These are phyloP conservation scores for Stegophylla sp. DNA, from an alignment of 2,888 invertebrate species.

Conservation along the genomic window DNA sequence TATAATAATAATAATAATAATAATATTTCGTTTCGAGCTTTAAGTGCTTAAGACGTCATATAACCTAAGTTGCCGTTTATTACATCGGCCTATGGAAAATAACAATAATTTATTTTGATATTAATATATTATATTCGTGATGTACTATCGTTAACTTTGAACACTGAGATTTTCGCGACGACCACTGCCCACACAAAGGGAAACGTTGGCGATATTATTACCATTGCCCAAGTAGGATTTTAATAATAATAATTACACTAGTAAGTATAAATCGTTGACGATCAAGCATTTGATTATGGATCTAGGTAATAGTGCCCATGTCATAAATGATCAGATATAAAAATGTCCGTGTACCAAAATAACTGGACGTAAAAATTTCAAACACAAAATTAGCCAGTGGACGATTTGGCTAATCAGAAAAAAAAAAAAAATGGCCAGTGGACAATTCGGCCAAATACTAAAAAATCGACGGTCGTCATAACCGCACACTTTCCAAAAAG, in stretches of 20 bases:
- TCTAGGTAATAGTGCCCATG: too few species aligned
- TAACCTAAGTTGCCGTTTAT: slow-evolving; percentile 19
- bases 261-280: not conserved
- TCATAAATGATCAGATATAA: too few species aligned
- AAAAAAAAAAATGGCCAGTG: too few species aligned
- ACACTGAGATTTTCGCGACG: not conserved
- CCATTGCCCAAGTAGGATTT: too few species aligned
- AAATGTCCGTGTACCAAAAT: too few species aligned
- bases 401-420: too few species aligned
- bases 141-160: not conserved
- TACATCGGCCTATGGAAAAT: not conserved
- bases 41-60: slow-evolving; percentile 43
- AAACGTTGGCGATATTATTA: not conserved
- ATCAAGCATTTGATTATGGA: not conserved
- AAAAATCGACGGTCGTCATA: too few species aligned
- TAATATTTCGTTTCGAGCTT: slow-evolving; percentile 29
- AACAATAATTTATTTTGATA: slow-evolving; percentile 11
- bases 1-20: not conserved
- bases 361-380: too few species aligned
- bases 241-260: not conserved
- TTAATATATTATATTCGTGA: too few species aligned
- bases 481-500: too few species aligned
- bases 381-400: too few species aligned
- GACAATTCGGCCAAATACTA: too few species aligned
- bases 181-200: not conserved